A percentile compares a stretch with the other conserved stretches of the same genome.
Evolutionary conservation across 1,140 invertebrate species (phyloP).

Genomic region (Chionoecetes opilio): DNA sequence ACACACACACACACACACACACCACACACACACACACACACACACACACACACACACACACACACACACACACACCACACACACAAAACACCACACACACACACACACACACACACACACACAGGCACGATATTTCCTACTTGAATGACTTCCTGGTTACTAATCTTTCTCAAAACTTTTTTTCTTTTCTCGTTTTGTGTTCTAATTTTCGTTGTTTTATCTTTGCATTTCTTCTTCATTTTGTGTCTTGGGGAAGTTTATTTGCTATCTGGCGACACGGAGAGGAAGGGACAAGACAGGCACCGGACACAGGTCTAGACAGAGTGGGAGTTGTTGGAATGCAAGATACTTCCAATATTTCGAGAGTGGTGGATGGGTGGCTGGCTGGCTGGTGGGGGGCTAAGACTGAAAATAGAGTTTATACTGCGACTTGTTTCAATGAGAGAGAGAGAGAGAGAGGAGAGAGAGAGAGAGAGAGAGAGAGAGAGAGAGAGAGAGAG

Average conservation of each 20-base stretch:
- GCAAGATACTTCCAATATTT: constrained; percentile 1
- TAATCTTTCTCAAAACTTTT: too few relatives aligned
- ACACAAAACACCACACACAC: too few relatives aligned
- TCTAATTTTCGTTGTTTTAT: background rate
- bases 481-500: constrained; percentile 27
- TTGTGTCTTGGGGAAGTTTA: background rate
- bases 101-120: too few relatives aligned
- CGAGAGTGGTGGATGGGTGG: background rate
- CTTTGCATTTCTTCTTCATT: background rate
- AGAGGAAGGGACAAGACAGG: background rate
- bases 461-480: background rate
- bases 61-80: too few relatives aligned
- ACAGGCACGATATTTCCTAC: too few relatives aligned
- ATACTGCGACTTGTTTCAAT: background rate
- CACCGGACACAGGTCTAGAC: constrained; percentile 15
- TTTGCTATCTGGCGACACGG: background rate
- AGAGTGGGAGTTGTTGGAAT: background rate
- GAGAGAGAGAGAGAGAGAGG: background rate
- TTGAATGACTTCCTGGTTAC: too few relatives aligned
- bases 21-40: too few relatives aligned
- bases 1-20: too few relatives aligned
- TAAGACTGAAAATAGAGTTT: too few relatives aligned
- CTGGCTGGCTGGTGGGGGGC: background rate
- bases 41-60: too few relatives aligned
- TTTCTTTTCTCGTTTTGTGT: too few relatives aligned